A percentile compares a stretch with the other conserved stretches of the same genome.
Evolutionary conservation across 2,797 vertebrate genomes (phyloP).

Genomic region (Tokudaia muenninki): DNA sequence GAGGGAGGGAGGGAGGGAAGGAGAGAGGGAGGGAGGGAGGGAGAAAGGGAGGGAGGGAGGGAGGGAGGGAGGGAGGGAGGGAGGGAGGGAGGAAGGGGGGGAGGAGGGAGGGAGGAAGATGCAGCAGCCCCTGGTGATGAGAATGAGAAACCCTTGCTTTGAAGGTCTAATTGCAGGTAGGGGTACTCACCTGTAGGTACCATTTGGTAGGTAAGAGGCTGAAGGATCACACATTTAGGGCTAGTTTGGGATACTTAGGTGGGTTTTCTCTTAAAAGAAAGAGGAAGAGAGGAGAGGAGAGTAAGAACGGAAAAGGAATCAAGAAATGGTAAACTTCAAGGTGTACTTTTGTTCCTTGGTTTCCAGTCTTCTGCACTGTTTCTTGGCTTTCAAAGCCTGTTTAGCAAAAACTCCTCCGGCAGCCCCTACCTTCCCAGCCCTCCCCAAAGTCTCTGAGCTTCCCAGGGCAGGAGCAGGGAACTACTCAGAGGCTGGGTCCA

Average conservation of each 20-base stretch:
- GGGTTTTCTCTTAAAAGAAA: background rate
- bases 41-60: fast-evolving
- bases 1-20: fast-evolving
- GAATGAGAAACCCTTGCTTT: background rate
- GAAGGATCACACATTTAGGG: background rate
- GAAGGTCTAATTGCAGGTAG: background rate
- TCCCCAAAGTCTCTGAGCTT: background rate
- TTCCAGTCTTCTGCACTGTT: background rate
- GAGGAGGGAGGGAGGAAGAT: background rate
- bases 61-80: fast-evolving
- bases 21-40: fast-evolving
- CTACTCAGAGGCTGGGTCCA: background rate
- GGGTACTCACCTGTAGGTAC: background rate
- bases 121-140: background rate
- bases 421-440: background rate
- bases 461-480: background rate
- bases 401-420: background rate
- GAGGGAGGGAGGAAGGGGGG: background rate
- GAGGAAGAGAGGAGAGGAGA: background rate
- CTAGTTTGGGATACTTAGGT: background rate
- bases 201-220: background rate
- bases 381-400: background rate
- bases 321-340: background rate
- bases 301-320: background rate
- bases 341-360: background rate